A percentile compares a stretch with the other conserved stretches of the same genome.
Evolutionary conservation across 2,113 vertebrate genomes (phyloP).

Genomic region (Pedetes capensis): DNA sequence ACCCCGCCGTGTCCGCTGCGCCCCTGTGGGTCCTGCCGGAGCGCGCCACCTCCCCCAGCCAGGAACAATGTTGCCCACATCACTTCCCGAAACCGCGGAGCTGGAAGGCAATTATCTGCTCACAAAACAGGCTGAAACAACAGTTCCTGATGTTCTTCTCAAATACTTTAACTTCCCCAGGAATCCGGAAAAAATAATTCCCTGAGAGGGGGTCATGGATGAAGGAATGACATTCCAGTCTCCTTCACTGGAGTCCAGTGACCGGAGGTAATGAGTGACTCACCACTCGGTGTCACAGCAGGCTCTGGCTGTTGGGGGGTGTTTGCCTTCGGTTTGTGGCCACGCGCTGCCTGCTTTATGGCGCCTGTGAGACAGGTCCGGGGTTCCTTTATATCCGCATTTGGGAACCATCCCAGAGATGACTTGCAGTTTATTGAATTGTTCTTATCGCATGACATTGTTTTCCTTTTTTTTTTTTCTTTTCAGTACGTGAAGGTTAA

Average conservation of each 20-base stretch:
- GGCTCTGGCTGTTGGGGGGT: slow-evolving; percentile 59
- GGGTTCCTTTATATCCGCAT: slow-evolving; percentile 57
- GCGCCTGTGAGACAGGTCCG: slow-evolving; percentile 5
- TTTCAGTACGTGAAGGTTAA: too few relatives aligned
- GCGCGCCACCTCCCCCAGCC: slow-evolving; percentile 73
- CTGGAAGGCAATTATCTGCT: slow-evolving; percentile 88
- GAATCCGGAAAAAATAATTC: slow-evolving; percentile 92
- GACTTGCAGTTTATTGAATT: not conserved
- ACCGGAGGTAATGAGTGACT: slow-evolving; percentile 76
- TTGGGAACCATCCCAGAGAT: not conserved
- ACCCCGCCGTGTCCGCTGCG: slow-evolving; percentile 67
- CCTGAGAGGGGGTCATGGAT: slow-evolving; percentile 84
- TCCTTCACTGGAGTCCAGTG: slow-evolving; percentile 77
- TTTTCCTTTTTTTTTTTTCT: too few relatives aligned
- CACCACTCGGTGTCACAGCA: slow-evolving; percentile 11
- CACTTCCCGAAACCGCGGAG: slow-evolving; percentile 86
- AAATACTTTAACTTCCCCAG: slow-evolving; percentile 88
- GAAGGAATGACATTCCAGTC: slow-evolving; percentile 83
- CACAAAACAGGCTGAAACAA: slow-evolving; percentile 85
- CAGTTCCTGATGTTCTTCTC: slow-evolving; percentile 91
- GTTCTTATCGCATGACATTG: not conserved
- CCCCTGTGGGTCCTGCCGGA: slow-evolving; percentile 74
- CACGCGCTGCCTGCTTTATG: slow-evolving; percentile 48
- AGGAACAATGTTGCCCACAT: slow-evolving; percentile 84
- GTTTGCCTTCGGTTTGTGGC: slow-evolving; percentile 71